Evolutionary conservation across 2,113 vertebrate species (phyloP).

Genomic region (Sakesphorus luctuosus): DNA sequence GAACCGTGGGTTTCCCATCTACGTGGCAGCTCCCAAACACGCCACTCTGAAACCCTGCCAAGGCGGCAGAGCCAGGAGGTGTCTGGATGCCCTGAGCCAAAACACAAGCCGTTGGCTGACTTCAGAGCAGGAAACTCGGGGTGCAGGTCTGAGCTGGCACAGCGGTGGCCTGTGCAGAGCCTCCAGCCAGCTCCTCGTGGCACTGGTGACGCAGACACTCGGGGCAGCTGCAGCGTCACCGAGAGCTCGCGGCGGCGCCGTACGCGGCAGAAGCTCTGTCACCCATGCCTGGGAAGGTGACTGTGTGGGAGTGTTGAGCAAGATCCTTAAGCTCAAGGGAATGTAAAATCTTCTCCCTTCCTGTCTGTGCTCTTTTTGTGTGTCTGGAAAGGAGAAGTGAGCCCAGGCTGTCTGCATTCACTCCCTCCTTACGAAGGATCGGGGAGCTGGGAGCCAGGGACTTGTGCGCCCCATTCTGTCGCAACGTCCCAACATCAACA

Average conservation of each 20-base stretch:
- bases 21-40: not conserved
- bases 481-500: conserved; percentile 55
- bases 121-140: not conserved
- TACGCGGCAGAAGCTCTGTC: rapidly evolving
- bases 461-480: not conserved
- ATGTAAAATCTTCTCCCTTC: not conserved
- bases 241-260: rapidly evolving
- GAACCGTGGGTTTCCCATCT: not conserved
- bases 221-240: rapidly evolving
- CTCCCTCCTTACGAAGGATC: not conserved
- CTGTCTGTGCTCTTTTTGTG: not conserved
- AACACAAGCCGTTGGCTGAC: not conserved
- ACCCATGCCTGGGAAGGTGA: not conserved
- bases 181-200: not conserved
- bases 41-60: not conserved
- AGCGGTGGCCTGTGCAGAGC: rapidly evolving
- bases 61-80: not conserved
- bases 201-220: not conserved
- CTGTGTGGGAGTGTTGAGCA: not conserved
- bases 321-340: not conserved
- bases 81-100: not conserved
- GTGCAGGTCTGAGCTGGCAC: not conserved
- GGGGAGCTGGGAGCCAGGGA: conserved; percentile 25
- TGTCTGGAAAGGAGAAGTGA: not conserved
- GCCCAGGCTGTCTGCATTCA: rapidly evolving